Evolutionary conservation across 2,113 vertebrate species (phyloP).

Genomic region (Panthera tigris): DNA sequence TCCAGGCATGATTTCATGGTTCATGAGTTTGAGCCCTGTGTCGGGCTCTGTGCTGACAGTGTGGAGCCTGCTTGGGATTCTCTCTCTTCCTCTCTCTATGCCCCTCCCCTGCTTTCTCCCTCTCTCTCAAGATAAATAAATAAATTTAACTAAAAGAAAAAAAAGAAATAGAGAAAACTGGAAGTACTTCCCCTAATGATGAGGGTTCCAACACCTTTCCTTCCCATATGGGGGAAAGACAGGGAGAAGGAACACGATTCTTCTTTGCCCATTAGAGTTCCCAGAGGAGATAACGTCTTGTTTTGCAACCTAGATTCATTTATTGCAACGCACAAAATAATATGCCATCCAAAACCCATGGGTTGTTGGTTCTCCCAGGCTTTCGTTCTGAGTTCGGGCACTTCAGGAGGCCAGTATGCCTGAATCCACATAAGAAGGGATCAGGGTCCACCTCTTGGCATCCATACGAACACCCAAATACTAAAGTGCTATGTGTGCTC

Average conservation of each 20-base stretch:
- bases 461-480: background rate
- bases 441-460: background rate
- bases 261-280: background rate
- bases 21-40: too few species aligned
- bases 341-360: background rate
- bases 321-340: background rate
- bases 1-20: too few species aligned
- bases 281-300: background rate
- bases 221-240: background rate
- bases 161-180: background rate
- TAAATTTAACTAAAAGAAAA: too few species aligned
- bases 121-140: too few species aligned
- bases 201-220: background rate
- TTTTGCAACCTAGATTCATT: slow-evolving; percentile 2
- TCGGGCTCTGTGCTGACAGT: too few species aligned
- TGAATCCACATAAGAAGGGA: background rate
- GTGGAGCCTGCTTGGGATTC: too few species aligned
- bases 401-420: background rate
- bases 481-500: background rate
- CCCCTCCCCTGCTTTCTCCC: too few species aligned
- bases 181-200: background rate
- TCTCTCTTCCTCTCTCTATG: too few species aligned
- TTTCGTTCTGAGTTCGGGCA: background rate
- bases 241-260: background rate
- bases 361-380: background rate